Percentiles rank a stretch among this genome's conserved stretches.
Conservation (phyloP, 2,888 invertebrate genomes). For the Eupeodes latifasciatus region DNA sequence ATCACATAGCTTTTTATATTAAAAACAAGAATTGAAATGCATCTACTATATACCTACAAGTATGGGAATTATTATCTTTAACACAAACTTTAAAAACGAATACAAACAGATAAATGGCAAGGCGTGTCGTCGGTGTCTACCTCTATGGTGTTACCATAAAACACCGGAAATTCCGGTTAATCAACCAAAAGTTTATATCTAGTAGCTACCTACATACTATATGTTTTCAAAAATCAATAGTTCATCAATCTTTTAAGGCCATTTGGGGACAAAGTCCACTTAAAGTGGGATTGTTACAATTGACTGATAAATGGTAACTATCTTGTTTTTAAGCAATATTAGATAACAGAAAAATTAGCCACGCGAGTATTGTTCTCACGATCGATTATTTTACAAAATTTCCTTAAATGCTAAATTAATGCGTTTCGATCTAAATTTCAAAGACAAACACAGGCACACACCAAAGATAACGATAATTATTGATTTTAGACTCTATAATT, state of each 20-base stretch:
- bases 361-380: constrained; percentile 13
- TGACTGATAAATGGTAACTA: background rate
- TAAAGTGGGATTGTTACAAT: constrained; percentile 7
- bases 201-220: no score
- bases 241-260: constrained; percentile 56
- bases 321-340: background rate
- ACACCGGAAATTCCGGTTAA: constrained; percentile 68
- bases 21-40: background rate
- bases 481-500: background rate
- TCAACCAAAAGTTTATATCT: constrained; percentile 17
- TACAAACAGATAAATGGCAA: background rate
- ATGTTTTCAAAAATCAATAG: background rate
- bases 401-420: constrained; percentile 24
- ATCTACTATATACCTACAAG: background rate
- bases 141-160: background rate
- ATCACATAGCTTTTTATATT: background rate
- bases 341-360: background rate
- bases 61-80: background rate
- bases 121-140: background rate
- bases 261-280: constrained; percentile 45
- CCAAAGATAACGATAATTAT: background rate
- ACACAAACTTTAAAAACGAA: background rate
- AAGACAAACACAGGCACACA: constrained; percentile 1
- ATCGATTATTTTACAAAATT: constrained; percentile 16
- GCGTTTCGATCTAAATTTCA: constrained; percentile 35